Base-by-base conservation (phyloP, 2,888 invertebrate genomes). In the Phortica okadai region DNA sequence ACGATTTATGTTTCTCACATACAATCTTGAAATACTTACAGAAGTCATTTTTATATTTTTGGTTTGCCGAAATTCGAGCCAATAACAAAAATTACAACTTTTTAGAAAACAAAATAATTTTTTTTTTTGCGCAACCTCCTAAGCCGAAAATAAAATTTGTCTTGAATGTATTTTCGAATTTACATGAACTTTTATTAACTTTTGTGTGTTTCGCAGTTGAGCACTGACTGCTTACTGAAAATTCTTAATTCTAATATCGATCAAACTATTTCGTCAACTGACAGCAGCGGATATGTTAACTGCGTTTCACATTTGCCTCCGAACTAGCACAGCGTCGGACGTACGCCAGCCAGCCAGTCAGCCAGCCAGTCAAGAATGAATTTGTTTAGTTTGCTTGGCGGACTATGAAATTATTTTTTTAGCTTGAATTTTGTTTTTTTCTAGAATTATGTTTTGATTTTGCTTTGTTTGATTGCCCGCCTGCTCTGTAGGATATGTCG, bases 11-110 rank as follows among this genome's bases (percentile, higher is more conserved):
- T 33, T 4, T 33, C 33, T 33, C 3, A 33, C 33, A 33, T 4
- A 33, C 33, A 33, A 33, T 33, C 21, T 7, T 11, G 25, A n/a
- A 16, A 62, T 33, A 84, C 89, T 88, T 81, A 91, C 90, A 82
- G 91, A 90, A 76, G 90, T 89, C 90, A 91, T 91, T 59, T 81
- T 83, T 62, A 7, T 25, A 1, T 33, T 33, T 33, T 33, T 33
- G 33, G 33, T 33, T 1, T 33, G 33, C 33, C 33, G 4, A 33
- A 33, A 33, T 33, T 33, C 33, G 2, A 33, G 33, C 33, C 33
- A 33, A 33, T 5, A 33, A 33, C 33, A 33, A 33, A 33, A 33
- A 33, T 33, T 33, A 33, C 33, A 33, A 33, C 3, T 33, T 4
- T 33, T 5, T 33, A 4, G 2, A 33, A 33, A 33, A 33, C 33